A percentile compares a stretch with the other conserved stretches of the same genome.
These are phyloP conservation scores for Ennomos quercinarius DNA, from an alignment of 2,888 invertebrate species.

Conservation along the genomic window DNA sequence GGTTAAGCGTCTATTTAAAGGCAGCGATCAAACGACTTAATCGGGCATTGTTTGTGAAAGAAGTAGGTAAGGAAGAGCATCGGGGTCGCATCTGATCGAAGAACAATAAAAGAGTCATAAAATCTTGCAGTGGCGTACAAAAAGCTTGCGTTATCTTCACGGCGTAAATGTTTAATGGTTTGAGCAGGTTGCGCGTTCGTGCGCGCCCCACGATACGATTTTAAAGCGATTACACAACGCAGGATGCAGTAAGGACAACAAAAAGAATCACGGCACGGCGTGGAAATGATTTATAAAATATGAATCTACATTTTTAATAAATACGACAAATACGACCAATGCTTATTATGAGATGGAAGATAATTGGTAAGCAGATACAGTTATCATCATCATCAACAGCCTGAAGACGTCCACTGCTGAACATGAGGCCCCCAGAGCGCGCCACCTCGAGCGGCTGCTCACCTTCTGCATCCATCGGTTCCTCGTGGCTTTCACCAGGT, in stretches of 20 bases:
- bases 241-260: slow-evolving; percentile 17
- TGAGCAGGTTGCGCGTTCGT: slow-evolving; percentile 57
- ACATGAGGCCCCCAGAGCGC: too few relatives aligned
- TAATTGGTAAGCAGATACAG: too few relatives aligned
- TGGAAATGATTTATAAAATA: background rate
- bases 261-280: background rate
- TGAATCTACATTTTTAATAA: too few relatives aligned
- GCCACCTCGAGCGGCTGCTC: too few relatives aligned
- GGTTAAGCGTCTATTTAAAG: slow-evolving; percentile 42
- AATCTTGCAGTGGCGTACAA: slow-evolving; percentile 71
- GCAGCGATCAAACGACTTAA: slow-evolving; percentile 57
- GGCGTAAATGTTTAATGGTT: slow-evolving; percentile 79
- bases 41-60: slow-evolving; percentile 64
- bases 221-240: slow-evolving; percentile 64
- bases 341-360: too few relatives aligned
- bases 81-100: slow-evolving; percentile 65
- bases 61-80: slow-evolving; percentile 62
- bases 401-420: too few relatives aligned
- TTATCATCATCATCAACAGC: too few relatives aligned
- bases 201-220: slow-evolving; percentile 70
- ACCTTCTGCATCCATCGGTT: too few relatives aligned
- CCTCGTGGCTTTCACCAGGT: too few relatives aligned
- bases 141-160: slow-evolving; percentile 77
- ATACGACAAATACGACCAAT: too few relatives aligned
- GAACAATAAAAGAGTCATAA: slow-evolving; percentile 78